phyloP scores from a whole-genome alignment of 2,888 invertebrate species.

The Drosophila incognita region DNA sequence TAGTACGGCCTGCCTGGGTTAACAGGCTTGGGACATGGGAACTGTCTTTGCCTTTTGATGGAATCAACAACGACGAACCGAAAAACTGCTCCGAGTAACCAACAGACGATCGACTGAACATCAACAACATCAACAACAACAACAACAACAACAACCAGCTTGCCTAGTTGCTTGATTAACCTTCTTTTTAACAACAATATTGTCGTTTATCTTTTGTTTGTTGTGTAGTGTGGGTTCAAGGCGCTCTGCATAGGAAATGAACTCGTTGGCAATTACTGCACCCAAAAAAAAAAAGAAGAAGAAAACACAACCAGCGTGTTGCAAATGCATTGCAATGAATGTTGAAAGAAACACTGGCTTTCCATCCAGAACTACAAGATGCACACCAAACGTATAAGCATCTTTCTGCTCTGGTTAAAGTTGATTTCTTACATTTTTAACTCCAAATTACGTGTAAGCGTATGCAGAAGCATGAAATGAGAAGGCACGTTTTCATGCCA shows the following conservation, averaged over 20 bases:
- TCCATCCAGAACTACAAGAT: background rate
- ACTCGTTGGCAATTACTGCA: constrained; percentile 23
- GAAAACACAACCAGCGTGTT: background rate
- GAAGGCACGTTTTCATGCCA: constrained; percentile 34
- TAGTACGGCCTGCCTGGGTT: constrained; percentile 17
- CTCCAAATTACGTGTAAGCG: constrained; percentile 36
- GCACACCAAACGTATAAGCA: constrained; percentile 2
- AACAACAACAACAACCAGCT: constrained; percentile 18
- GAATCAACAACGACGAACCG: constrained; percentile 27
- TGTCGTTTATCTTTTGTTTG: constrained; percentile 8
- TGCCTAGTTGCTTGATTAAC: constrained; percentile 64
- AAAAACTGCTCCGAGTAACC: constrained; percentile 17
- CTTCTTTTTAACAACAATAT: constrained; percentile 53
- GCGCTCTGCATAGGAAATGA: constrained; percentile 35
- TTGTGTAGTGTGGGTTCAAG: constrained; percentile 35
- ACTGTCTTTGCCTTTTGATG: constrained; percentile 49
- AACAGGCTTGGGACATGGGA: constrained; percentile 55
- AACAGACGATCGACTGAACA: constrained; percentile 19
- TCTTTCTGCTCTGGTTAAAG: constrained; percentile 13
- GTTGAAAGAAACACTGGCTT: constrained; percentile 2
- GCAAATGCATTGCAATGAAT: constrained; percentile 12
- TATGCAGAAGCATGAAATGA: constrained; percentile 46
- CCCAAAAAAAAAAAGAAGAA: constrained; percentile 10
- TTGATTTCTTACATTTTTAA: constrained; percentile 20
- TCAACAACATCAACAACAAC: background rate